Evolutionary conservation across 2,888 invertebrate species (phyloP), one percentile per base, ranked within the genome.

Genomic region (Nematopogon swammerdamellus): DNA sequence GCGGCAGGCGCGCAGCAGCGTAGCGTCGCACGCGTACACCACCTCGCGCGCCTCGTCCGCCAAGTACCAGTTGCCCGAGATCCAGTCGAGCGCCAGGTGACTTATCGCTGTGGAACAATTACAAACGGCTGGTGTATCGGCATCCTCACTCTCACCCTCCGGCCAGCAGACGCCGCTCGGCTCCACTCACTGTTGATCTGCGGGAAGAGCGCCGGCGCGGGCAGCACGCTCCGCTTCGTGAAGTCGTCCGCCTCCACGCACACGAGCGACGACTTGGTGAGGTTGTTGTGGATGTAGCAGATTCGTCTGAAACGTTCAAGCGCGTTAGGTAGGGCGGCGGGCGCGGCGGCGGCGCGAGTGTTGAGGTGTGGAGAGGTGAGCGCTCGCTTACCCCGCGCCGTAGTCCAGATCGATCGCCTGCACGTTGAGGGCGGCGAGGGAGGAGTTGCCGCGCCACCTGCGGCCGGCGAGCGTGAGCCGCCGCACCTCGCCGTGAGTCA

Each of bases 21-120:
- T 63, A 48, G 73, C 71, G 53, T 81, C 81, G 71, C 93, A 93
- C 58, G 87, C 77, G 70, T 88, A 87, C 57, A 93, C 82, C 67
- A 85, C 81, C 63, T 85, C 86, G 55, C 85, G 81, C 49, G 74
- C 76, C 59, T 82, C 84, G 70, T 90, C 91, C 59, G 87, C 75
- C 64, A 92, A 83, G 75, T 93, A 95, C 92, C 92, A 93, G 76
- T 92, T 92, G 59, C 85, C 85, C 16, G 90, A 85, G 51, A 92
- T 74, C 95, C 95, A 95, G 73, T 95, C 95, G 55, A 88, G 68
- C 5, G 87, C 86, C 60, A 94, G 80, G 64, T 89, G 88, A 55
- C 85, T 85, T 55, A 92, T 87, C 55, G 85, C 90, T 88, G 68
- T 53, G 64, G n/a, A n/a, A n/a, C n/a, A n/a, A n/a, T n/a, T n/a